Percentiles rank a stretch among this genome's conserved stretches.
phyloP scores from a whole-genome alignment of 2,113 vertebrate species.

The Nymphicus hollandicus region DNA sequence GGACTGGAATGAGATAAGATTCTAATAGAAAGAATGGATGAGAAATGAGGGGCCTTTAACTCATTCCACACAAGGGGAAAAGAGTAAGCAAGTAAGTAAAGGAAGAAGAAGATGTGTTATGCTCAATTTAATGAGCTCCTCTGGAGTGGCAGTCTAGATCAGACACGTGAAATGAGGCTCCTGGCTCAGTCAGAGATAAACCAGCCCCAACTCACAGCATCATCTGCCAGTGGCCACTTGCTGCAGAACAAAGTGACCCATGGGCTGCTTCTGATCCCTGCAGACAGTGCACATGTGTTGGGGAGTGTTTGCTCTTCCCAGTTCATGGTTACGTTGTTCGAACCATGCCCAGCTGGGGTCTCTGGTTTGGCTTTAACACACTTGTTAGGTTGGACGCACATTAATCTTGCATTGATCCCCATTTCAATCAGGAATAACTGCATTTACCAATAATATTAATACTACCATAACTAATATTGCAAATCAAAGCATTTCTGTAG shows the following conservation, averaged over 20 bases:
- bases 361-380: not conserved
- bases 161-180: not conserved
- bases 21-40: not conserved
- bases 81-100: not conserved
- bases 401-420: not conserved
- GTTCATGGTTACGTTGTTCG: not conserved
- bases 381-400: accelerated
- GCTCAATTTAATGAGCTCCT: not conserved
- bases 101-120: not conserved
- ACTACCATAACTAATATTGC: accelerated
- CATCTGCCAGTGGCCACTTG: not conserved
- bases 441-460: not conserved
- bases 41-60: not conserved
- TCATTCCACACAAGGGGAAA: not conserved
- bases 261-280: not conserved
- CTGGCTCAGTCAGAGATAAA: not conserved
- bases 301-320: not conserved
- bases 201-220: not conserved
- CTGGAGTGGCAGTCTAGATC: not conserved
- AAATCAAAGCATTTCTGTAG: not conserved
- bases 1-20: not conserved
- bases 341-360: not conserved
- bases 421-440: not conserved
- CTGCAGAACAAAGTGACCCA: not conserved
- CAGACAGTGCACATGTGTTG: accelerated